A percentile compares a stretch with the other conserved stretches of the same genome.
Evolutionary conservation across 2,888 invertebrate species (phyloP).

Genomic region (Nasonovia ribisnigri): DNA sequence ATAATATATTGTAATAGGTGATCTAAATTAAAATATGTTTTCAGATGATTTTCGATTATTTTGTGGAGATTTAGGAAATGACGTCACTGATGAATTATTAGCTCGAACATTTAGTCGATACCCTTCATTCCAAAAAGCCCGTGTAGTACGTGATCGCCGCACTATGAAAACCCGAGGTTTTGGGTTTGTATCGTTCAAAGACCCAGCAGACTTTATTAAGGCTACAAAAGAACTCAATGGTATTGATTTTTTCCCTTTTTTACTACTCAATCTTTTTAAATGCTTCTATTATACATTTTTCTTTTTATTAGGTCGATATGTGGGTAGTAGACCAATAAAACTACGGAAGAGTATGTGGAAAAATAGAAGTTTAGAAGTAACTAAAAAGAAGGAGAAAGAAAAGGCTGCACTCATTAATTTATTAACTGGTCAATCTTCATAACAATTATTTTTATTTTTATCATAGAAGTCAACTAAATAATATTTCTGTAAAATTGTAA

Average conservation of each 20-base stretch:
- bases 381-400: slow-evolving; percentile 95
- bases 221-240: slow-evolving; percentile 99
- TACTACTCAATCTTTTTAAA: not conserved
- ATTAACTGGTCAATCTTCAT: slow-evolving; percentile 72
- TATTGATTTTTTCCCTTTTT: slow-evolving; percentile 69
- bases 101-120: slow-evolving; percentile 95
- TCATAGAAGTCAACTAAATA: not conserved
- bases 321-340: slow-evolving; percentile 98
- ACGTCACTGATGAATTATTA: slow-evolving; percentile 98
- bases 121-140: slow-evolving; percentile 92
- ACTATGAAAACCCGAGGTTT: slow-evolving; percentile 99
- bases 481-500: slow-evolving; percentile 22
- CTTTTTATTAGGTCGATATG: slow-evolving; percentile 86
- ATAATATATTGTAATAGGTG: not conserved
- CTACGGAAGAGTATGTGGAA: slow-evolving; percentile 97
- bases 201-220: slow-evolving; percentile 96
- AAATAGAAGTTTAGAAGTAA: slow-evolving; percentile 91
- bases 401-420: slow-evolving; percentile 86
- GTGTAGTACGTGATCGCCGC: slow-evolving; percentile 95
- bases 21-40: slow-evolving; percentile 64
- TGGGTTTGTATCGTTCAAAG: slow-evolving; percentile 98
- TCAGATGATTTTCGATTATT: slow-evolving; percentile 97
- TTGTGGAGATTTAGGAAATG: slow-evolving; percentile 99
- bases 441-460: not conserved
- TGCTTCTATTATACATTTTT: not conserved